A percentile compares a stretch with the other conserved stretches of the same genome.
phyloP scores from a whole-genome alignment of 2,797 vertebrate species.

The Gila robusta region DNA sequence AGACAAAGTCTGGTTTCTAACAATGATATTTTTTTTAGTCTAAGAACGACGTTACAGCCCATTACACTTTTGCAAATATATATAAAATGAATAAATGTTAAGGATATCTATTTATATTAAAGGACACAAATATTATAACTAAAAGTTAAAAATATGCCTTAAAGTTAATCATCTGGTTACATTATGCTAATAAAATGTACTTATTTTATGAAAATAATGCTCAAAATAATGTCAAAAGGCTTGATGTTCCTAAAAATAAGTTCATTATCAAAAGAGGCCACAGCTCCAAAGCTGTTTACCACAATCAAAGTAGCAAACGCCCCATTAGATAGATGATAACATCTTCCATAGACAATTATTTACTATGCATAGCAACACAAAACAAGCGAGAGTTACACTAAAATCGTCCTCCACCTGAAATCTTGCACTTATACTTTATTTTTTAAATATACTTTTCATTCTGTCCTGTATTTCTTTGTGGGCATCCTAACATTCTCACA shows the following conservation, averaged over 20 bases:
- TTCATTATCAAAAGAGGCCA: background rate
- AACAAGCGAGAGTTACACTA: background rate
- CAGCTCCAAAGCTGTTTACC: background rate
- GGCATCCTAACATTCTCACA: background rate
- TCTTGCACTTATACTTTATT: too few species aligned
- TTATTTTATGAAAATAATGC: background rate
- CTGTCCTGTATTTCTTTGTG: background rate
- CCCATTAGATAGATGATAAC: slow-evolving; percentile 2
- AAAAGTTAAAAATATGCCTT: background rate
- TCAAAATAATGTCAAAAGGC: background rate
- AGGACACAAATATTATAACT: background rate
- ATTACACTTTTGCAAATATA: background rate
- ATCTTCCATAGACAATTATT: background rate
- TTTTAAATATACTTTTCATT: background rate
- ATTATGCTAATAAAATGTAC: background rate
- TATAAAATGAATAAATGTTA: background rate
- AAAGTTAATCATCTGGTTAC: background rate
- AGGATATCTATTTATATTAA: background rate
- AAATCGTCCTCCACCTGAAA: background rate
- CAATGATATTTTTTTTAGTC: too few species aligned
- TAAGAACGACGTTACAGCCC: background rate
- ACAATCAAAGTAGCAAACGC: background rate
- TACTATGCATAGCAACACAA: background rate
- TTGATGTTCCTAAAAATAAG: slow-evolving; percentile 14
- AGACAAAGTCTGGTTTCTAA: background rate